Conservation (phyloP, 2,888 invertebrate genomes). For the Therioaphis trifolii region DNA sequence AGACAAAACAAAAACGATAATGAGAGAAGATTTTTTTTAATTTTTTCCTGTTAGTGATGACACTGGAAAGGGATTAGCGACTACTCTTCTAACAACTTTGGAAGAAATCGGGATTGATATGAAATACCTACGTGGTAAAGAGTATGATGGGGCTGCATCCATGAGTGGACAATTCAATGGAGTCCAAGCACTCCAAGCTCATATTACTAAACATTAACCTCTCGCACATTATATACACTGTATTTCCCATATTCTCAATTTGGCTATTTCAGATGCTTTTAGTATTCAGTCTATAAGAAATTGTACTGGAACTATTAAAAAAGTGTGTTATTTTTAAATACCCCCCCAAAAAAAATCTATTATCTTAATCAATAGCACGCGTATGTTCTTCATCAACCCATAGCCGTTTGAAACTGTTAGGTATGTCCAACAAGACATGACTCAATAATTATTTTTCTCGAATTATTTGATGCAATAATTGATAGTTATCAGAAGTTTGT, state of each 20-base stretch:
- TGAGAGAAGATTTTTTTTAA: too few relatives aligned
- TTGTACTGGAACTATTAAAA: neutral
- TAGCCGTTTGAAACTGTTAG: neutral
- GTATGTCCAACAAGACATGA: neutral
- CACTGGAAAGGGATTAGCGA: too few relatives aligned
- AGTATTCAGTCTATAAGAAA: too few relatives aligned
- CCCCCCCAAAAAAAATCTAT: neutral
- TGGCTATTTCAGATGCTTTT: slow-evolving; percentile 4
- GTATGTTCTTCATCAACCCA: neutral
- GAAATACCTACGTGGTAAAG: too few relatives aligned
- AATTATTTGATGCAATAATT: neutral
- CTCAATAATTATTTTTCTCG: neutral
- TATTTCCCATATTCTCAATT: neutral
- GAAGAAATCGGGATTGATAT: too few relatives aligned
- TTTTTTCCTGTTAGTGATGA: slow-evolving; percentile 35
- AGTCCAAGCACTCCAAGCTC: slow-evolving; percentile 39
- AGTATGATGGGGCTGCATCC: too few relatives aligned
- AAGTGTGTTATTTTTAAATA: neutral
- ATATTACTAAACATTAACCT: slow-evolving; percentile 62
- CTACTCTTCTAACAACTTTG: too few relatives aligned
- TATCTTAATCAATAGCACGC: neutral
- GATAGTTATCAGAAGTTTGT: neutral
- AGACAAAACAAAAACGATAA: too few relatives aligned
- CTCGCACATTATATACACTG: neutral
- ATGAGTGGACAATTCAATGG: neutral